Conservation (phyloP, 2,888 invertebrate genomes). For the Cylindroiulus punctatus region DNA sequence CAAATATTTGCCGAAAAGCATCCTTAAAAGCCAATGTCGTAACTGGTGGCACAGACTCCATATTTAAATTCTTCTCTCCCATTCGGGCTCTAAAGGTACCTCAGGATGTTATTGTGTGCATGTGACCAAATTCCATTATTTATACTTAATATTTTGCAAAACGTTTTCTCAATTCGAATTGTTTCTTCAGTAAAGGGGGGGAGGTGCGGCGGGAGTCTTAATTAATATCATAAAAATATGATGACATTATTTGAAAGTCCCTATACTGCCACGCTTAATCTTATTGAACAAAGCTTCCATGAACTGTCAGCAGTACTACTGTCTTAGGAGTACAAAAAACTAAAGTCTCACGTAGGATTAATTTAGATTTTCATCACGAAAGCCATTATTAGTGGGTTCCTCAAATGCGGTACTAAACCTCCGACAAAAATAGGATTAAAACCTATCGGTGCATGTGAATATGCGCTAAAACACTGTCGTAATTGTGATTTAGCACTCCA, state of each 20-base stretch:
- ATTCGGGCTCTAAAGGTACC: no score
- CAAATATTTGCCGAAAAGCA: background rate
- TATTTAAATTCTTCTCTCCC: no score
- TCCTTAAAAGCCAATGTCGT: no score
- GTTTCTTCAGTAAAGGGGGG: no score
- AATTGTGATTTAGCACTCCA: constrained; percentile 9
- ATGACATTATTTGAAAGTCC: no score
- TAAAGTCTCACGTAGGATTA: constrained; percentile 18
- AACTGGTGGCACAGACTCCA: no score
- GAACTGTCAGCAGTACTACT: background rate
- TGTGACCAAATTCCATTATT: no score
- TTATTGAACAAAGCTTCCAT: background rate
- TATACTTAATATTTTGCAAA: no score
- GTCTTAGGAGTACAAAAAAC: background rate
- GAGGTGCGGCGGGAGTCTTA: no score
- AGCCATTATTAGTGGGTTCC: background rate
- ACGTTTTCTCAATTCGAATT: no score
- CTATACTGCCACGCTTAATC: background rate
- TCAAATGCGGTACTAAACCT: background rate
- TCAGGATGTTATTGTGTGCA: no score
- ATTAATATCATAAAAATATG: no score
- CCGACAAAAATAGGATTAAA: constrained; percentile 18
- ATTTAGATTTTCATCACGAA: constrained; percentile 18
- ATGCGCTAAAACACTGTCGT: constrained; percentile 8
- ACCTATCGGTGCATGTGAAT: constrained; percentile 7